phyloP scores from a whole-genome alignment of 1,140 invertebrate species.

The Hirudo medicinalis region DNA sequence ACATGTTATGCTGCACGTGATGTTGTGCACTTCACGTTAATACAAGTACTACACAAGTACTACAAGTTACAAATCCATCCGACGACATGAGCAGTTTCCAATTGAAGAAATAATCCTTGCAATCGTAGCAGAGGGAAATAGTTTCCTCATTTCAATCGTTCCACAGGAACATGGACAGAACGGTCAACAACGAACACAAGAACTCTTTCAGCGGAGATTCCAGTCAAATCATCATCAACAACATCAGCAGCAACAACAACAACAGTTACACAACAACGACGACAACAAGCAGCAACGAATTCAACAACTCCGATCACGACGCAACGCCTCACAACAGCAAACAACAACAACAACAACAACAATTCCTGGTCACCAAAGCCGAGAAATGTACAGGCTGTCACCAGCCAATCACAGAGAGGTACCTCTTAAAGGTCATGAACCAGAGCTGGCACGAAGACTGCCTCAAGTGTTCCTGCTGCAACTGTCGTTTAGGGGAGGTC shows the following conservation, averaged over 20 bases:
- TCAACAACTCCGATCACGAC: neutral
- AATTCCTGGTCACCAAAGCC: too few relatives aligned
- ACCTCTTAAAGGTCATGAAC: constrained; percentile 71
- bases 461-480: constrained; percentile 82
- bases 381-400: constrained; percentile 44
- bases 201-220: neutral
- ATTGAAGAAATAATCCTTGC: too few relatives aligned
- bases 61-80: too few relatives aligned
- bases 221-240: neutral
- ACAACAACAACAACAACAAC: constrained; percentile 4
- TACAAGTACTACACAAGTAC: too few relatives aligned
- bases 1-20: too few relatives aligned
- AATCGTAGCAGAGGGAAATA: too few relatives aligned
- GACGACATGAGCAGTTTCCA: too few relatives aligned
- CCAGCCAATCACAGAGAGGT: constrained; percentile 72
- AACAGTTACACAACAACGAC: neutral
- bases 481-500: constrained; percentile 77
- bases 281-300: neutral
- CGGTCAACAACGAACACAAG: neutral
- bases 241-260: constrained; percentile 1
- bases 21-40: too few relatives aligned
- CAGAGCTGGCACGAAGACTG: constrained; percentile 81
- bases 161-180: too few relatives aligned
- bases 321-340: neutral
- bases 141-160: too few relatives aligned